Conservation (phyloP, 2,113 vertebrate species). For the Myanophis thanlyinensis region DNA sequence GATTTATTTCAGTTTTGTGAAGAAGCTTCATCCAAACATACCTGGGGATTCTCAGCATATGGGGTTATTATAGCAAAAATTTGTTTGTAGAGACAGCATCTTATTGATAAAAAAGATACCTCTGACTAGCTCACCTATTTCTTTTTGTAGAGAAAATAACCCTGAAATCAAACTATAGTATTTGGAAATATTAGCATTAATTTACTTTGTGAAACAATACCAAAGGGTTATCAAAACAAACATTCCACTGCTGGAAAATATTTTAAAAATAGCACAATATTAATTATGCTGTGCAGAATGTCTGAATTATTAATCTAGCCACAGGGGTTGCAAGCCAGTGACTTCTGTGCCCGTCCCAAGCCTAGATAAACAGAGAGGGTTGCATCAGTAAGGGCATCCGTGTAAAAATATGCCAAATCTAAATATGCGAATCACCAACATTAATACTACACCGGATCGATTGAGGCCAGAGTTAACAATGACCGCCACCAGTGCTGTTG, state of each 20-base stretch:
- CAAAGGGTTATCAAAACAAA: background rate
- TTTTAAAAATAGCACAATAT: background rate
- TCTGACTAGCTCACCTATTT: background rate
- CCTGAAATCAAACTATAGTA: background rate
- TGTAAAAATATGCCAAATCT: no score
- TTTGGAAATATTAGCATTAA: background rate
- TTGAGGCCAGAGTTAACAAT: no score
- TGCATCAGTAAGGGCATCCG: no score
- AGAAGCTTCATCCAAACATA: slow-evolving; percentile 50
- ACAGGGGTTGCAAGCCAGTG: no score
- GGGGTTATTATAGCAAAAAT: background rate
- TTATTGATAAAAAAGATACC: no score
- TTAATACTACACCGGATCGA: no score
- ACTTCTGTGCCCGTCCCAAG: no score
- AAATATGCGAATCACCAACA: no score
- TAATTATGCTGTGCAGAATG: background rate
- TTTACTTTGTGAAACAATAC: background rate
- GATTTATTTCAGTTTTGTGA: slow-evolving; percentile 64
- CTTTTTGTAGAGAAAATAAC: background rate
- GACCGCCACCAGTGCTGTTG: no score
- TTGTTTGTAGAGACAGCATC: background rate
- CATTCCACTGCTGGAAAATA: background rate
- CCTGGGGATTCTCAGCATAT: background rate
- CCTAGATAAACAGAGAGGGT: no score
- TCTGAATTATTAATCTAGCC: no score